Conservation (phyloP, 2,113 vertebrate species). For the Colistium nudipinnis region DNA sequence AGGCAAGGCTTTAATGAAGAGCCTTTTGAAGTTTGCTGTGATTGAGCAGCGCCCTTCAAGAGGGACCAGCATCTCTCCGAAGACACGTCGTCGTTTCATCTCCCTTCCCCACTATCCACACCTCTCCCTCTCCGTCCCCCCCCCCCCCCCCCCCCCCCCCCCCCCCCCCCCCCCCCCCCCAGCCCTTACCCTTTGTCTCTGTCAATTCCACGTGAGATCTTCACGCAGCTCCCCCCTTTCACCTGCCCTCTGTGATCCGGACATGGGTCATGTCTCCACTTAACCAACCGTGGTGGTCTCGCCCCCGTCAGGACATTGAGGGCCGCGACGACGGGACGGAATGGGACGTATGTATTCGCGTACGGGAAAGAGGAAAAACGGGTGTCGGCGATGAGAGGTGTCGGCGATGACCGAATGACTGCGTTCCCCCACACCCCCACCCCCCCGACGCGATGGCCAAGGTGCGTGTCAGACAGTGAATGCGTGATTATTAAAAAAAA, state of each 20-base stretch:
- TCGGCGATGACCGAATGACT: background rate
- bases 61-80: slow-evolving; percentile 33
- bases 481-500: slow-evolving; percentile 11
- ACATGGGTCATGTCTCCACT: slow-evolving; percentile 62
- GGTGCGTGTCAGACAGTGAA: slow-evolving; percentile 3
- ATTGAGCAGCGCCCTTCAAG: slow-evolving; percentile 64
- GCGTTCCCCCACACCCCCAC: too few relatives aligned
- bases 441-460: slow-evolving; percentile 3
- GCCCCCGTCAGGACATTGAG: slow-evolving; percentile 51
- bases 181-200: slow-evolving; percentile 42
- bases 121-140: slow-evolving; percentile 14
- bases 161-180: too few relatives aligned
- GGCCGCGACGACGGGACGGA: slow-evolving; percentile 13
- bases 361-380: background rate
- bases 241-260: slow-evolving; percentile 58
- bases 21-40: slow-evolving; percentile 72
- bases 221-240: slow-evolving; percentile 15
- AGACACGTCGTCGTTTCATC: slow-evolving; percentile 31
- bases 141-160: slow-evolving; percentile 26
- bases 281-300: slow-evolving; percentile 61
- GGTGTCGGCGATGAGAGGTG: background rate
- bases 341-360: slow-evolving; percentile 4
- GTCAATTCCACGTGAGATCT: slow-evolving; percentile 29
- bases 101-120: too few relatives aligned
- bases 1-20: slow-evolving; percentile 69